Conservation (phyloP, 2,797 vertebrate species). For the Pantherophis alleghaniensis region DNA sequence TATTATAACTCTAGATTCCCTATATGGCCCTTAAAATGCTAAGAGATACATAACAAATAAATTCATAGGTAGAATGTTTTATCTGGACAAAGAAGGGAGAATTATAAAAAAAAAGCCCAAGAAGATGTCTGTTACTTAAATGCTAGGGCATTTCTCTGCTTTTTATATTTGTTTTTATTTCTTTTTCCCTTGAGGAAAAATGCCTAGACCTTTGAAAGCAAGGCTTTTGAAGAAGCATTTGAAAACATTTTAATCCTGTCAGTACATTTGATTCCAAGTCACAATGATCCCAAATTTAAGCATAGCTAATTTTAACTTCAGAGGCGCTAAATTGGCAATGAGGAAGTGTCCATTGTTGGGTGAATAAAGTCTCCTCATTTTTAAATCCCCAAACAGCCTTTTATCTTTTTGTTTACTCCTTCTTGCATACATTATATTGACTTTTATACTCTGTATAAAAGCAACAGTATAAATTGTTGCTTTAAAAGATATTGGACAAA, state of each 20-base stretch:
- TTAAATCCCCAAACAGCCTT: neutral
- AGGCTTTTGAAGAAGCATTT: neutral
- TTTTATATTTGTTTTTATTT: neutral
- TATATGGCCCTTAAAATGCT: slow-evolving; percentile 28
- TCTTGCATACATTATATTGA: neutral
- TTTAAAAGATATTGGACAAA: neutral
- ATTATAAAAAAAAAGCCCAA: slow-evolving; percentile 2
- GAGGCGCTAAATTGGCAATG: neutral
- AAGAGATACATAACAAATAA: slow-evolving; percentile 11
- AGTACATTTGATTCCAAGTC: neutral
- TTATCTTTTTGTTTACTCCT: neutral
- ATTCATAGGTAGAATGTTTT: slow-evolving; percentile 16
- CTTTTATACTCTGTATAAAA: neutral
- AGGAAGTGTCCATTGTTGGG: neutral
- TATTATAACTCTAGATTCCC: slow-evolving; percentile 47
- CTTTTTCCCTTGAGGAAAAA: slow-evolving; percentile 5
- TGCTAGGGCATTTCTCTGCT: neutral
- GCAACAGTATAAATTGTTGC: neutral
- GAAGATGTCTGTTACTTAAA: neutral
- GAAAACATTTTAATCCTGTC: neutral
- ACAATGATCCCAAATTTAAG: neutral
- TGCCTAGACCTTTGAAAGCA: neutral
- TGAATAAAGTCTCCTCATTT: neutral
- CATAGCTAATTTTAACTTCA: neutral
- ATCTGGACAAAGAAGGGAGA: slow-evolving; percentile 13